A percentile compares a stretch with the other conserved stretches of the same genome.
Conservation (phyloP, 1,140 invertebrate genomes). For the Ruditapes philippinarum region DNA sequence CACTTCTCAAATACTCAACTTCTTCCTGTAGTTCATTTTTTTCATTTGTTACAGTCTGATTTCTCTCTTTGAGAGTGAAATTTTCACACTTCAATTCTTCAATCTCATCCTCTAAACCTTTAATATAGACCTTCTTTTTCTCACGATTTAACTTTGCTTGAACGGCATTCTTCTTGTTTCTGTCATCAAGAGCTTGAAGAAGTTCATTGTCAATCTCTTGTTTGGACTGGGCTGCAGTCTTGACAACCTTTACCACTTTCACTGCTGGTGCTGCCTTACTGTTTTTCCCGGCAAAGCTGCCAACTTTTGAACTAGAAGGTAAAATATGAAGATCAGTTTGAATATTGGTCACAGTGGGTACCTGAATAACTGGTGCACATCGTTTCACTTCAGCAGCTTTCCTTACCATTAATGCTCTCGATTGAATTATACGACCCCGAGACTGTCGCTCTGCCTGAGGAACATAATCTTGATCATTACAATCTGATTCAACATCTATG, state of each 20-base stretch:
- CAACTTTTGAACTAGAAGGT: neutral
- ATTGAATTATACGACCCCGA: constrained; percentile 19
- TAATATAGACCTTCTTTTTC: constrained; percentile 84
- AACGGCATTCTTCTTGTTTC: constrained; percentile 83
- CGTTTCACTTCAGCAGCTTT: constrained; percentile 12
- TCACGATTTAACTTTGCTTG: constrained; percentile 83
- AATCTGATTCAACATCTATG: constrained; percentile 47
- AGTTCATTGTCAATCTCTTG: constrained; percentile 67
- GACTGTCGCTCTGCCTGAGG: no score
- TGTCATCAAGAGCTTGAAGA: constrained; percentile 76
- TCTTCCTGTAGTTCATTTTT: constrained; percentile 76
- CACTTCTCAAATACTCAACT: constrained; percentile 81
- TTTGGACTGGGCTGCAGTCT: constrained; percentile 52
- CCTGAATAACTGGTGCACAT: neutral
- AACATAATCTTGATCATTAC: constrained; percentile 30
- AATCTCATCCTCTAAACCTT: constrained; percentile 79
- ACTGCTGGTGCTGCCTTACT: constrained; percentile 53
- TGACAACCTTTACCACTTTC: constrained; percentile 78
- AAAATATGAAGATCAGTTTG: constrained; percentile 6
- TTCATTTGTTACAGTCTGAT: constrained; percentile 64
- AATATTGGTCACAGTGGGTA: neutral
- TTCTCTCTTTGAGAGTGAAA: constrained; percentile 66
- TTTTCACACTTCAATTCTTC: constrained; percentile 75
- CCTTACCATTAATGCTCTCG: neutral
- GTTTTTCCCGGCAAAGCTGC: neutral